These are phyloP conservation scores for Anastrepha obliqua DNA, from an alignment of 1,140 invertebrate species.

Conservation along the genomic window DNA sequence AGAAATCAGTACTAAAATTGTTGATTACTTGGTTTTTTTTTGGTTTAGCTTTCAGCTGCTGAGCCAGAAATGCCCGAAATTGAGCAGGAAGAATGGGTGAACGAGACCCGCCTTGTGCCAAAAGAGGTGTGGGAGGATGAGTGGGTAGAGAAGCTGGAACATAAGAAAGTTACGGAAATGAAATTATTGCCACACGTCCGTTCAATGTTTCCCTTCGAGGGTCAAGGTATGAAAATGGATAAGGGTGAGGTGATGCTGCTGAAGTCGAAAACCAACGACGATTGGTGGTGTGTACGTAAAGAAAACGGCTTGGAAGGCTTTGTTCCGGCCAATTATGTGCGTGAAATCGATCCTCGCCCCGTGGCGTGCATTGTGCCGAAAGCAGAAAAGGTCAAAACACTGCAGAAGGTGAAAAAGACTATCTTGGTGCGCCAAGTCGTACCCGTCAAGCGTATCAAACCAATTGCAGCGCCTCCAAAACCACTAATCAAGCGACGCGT, in stretches of 20 bases:
- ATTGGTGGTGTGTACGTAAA: constrained; percentile 99
- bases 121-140: constrained; percentile 95
- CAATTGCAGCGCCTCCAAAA: constrained; percentile 75
- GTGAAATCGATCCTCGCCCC: constrained; percentile 92
- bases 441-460: constrained; percentile 80
- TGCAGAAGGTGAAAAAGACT: constrained; percentile 91
- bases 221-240: constrained; percentile 93
- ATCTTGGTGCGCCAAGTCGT: constrained; percentile 91
- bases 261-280: constrained; percentile 94
- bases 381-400: constrained; percentile 87
- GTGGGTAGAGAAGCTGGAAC: constrained; percentile 88
- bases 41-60: constrained; percentile 78
- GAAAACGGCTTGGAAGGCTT: constrained; percentile 94
- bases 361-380: constrained; percentile 86
- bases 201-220: constrained; percentile 92
- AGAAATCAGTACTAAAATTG: not conserved
- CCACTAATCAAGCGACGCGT: constrained; percentile 75
- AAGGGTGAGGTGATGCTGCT: constrained; percentile 95
- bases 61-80: constrained; percentile 81
- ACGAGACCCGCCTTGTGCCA: constrained; percentile 86
- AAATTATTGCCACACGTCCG: constrained; percentile 87
- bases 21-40: not conserved
- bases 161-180: constrained; percentile 89
- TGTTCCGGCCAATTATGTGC: constrained; percentile 97
- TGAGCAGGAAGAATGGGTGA: constrained; percentile 85